A percentile compares a stretch with the other conserved stretches of the same genome.
phyloP scores from a whole-genome alignment of 2,113 vertebrate species.

The Sebastes schlegelii region DNA sequence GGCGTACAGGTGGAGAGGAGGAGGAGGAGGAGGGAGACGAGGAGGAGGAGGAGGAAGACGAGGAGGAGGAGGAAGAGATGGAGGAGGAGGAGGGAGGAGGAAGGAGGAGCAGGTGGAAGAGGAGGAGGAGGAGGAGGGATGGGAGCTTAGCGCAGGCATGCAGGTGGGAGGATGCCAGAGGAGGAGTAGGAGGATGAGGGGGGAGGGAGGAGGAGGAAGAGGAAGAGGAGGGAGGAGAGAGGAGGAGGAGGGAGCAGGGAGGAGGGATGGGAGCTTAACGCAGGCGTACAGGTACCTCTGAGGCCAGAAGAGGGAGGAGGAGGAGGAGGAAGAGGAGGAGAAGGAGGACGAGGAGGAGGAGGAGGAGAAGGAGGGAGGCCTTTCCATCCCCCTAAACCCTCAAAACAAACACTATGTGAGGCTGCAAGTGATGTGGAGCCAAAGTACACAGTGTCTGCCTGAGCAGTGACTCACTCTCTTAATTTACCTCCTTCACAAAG shows the following conservation, averaged over 20 bases:
- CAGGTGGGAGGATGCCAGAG: slow-evolving; percentile 66
- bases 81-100: too few relatives aligned
- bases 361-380: not conserved
- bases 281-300: too few relatives aligned
- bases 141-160: slow-evolving; percentile 79
- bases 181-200: not conserved
- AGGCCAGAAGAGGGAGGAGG: too few relatives aligned
- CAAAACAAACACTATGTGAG: slow-evolving; percentile 49
- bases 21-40: not conserved
- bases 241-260: too few relatives aligned
- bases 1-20: slow-evolving; percentile 75
- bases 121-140: slow-evolving; percentile 67
- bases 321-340: too few relatives aligned
- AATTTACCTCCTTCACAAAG: slow-evolving; percentile 21
- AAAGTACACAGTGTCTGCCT: slow-evolving; percentile 45
- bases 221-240: not conserved
- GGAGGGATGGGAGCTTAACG: too few relatives aligned
- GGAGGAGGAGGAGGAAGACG: not conserved
- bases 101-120: slow-evolving; percentile 28
- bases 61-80: not conserved
- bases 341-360: too few relatives aligned
- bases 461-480: slow-evolving; percentile 34
- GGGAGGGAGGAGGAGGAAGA: not conserved
- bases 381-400: slow-evolving; percentile 44
- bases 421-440: slow-evolving; percentile 50